phyloP scores from a whole-genome alignment of 2,888 invertebrate species.

The Anaspis maculata region DNA sequence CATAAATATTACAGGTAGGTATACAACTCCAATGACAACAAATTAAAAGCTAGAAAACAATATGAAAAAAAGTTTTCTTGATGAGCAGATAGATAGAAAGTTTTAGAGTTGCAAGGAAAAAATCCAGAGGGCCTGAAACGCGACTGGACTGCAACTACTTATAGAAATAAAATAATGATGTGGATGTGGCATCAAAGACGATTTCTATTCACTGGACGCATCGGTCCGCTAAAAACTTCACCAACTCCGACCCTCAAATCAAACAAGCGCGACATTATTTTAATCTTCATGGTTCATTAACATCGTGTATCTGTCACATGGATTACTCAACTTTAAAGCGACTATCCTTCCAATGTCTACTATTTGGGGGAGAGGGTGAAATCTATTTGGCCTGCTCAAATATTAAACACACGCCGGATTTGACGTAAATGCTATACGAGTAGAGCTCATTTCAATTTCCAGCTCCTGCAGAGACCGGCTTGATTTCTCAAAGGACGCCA shows the following conservation, averaged over 20 bases:
- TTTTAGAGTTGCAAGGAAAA: no score
- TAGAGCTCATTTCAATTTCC: slow-evolving; percentile 20
- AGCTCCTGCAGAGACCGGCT: slow-evolving; percentile 21
- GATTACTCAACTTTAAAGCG: slow-evolving; percentile 20
- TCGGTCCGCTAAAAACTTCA: no score
- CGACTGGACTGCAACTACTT: no score
- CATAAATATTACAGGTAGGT: no score
- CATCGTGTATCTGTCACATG: slow-evolving; percentile 16
- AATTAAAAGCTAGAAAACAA: no score
- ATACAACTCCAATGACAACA: no score
- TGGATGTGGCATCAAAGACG: no score
- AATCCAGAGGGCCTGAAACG: no score
- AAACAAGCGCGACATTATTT: slow-evolving; percentile 18
- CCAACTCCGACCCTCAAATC: slow-evolving; percentile 9
- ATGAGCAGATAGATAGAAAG: no score
- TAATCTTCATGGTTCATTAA: slow-evolving; percentile 22
- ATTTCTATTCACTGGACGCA: no score
- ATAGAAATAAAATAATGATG: no score
- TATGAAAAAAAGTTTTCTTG: no score
- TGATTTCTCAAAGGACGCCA: slow-evolving; percentile 26
- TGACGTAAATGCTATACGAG: slow-evolving; percentile 21
- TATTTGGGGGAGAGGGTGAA: slow-evolving; percentile 24
- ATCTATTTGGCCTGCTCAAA: slow-evolving; percentile 34
- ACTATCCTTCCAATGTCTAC: slow-evolving; percentile 14
- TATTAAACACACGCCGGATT: slow-evolving; percentile 29